phyloP scores from a whole-genome alignment of 2,888 invertebrate species.

The Agonopterix arenella region DNA sequence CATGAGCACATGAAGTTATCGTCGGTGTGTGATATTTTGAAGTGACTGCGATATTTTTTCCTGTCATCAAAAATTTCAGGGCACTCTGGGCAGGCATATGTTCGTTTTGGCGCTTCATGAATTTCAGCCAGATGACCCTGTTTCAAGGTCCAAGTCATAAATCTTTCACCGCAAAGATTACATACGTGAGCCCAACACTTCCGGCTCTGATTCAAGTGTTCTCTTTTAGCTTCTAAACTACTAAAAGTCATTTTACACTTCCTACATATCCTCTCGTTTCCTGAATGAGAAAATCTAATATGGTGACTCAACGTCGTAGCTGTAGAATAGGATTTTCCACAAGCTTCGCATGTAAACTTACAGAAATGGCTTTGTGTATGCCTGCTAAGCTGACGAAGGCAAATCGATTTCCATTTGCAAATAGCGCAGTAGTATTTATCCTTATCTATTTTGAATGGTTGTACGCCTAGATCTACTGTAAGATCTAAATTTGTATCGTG shows the following conservation, averaged over 20 bases:
- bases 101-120: slow-evolving; percentile 42
- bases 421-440: slow-evolving; percentile 47
- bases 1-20: slow-evolving; percentile 52
- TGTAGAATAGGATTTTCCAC: slow-evolving; percentile 58
- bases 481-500: slow-evolving; percentile 43
- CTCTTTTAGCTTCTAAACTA: background rate
- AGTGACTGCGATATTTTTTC: slow-evolving; percentile 47
- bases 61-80: slow-evolving; percentile 40
- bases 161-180: slow-evolving; percentile 49
- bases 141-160: slow-evolving; percentile 47
- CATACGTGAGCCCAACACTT: slow-evolving; percentile 58
- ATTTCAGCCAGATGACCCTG: slow-evolving; percentile 43
- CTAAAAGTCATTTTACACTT: background rate
- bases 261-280: background rate
- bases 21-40: slow-evolving; percentile 51
- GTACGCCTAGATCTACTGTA: slow-evolving; percentile 42
- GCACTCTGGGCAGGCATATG: slow-evolving; percentile 50
- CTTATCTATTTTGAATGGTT: slow-evolving; percentile 51
- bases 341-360: slow-evolving; percentile 57
- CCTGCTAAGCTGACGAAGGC: slow-evolving; percentile 49
- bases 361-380: slow-evolving; percentile 58
- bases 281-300: slow-evolving; percentile 18
- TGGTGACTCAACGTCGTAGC: slow-evolving; percentile 49
- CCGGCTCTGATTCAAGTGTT: slow-evolving; percentile 39
- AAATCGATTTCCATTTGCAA: slow-evolving; percentile 41